phyloP scores from a whole-genome alignment of 37 sponge, comb jelly and placozoan species.

The Halisarca cf. caerulea region DNA sequence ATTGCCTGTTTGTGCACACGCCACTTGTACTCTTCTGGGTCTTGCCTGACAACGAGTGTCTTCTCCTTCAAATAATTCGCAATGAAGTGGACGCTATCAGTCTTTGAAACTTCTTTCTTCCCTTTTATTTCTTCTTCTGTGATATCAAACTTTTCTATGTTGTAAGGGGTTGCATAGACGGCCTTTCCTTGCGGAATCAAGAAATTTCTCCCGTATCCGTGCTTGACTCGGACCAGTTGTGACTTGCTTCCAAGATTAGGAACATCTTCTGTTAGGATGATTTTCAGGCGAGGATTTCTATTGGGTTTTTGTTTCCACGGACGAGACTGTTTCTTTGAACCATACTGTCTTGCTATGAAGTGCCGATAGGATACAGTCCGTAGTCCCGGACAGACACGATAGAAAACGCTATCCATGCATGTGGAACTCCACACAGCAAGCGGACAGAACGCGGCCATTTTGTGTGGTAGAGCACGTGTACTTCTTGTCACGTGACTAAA shows the following conservation, averaged over 20 bases:
- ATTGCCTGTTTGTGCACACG: slow-evolving; percentile 50
- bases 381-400: no score
- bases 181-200: slow-evolving; percentile 69
- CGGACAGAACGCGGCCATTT: no score
- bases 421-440: no score
- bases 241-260: slow-evolving; percentile 64
- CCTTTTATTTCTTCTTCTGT: slow-evolving; percentile 40
- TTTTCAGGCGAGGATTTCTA: slow-evolving; percentile 49
- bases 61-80: slow-evolving; percentile 41
- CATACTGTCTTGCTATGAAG: not conserved
- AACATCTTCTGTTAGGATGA: slow-evolving; percentile 75
- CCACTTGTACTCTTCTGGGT: slow-evolving; percentile 26
- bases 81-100: slow-evolving; percentile 5
- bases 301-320: slow-evolving; percentile 82
- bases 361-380: no score
- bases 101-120: not conserved
- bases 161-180: slow-evolving; percentile 73
- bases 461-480: no score
- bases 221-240: slow-evolving; percentile 72
- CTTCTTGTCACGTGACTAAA: no score
- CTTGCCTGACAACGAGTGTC: slow-evolving; percentile 34
- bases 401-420: no score
- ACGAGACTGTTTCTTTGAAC: slow-evolving; percentile 22
- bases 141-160: slow-evolving; percentile 45
- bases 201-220: slow-evolving; percentile 79